Evolutionary conservation across 2,888 invertebrate species (phyloP).

Genomic region (Drosophila bunnanda): DNA sequence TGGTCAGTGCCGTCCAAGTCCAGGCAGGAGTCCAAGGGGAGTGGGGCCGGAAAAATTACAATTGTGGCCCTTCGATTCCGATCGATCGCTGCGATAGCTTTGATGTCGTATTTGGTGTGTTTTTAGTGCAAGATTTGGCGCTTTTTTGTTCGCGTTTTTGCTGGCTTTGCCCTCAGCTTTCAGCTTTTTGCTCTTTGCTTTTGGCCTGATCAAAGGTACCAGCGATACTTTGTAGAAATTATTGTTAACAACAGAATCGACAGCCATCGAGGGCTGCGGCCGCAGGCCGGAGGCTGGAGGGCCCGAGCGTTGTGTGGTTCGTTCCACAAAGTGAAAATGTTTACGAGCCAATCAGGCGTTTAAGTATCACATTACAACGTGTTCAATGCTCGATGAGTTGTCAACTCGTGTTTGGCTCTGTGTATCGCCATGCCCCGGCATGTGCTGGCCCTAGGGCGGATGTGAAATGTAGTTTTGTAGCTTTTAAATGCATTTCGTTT

Average conservation of each 20-base stretch:
- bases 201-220: slow-evolving; percentile 49
- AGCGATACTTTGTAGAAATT: slow-evolving; percentile 82
- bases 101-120: slow-evolving; percentile 84
- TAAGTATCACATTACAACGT: slow-evolving; percentile 85
- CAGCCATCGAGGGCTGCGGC: slow-evolving; percentile 40
- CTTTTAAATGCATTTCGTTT: slow-evolving; percentile 81
- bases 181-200: slow-evolving; percentile 5
- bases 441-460: slow-evolving; percentile 17
- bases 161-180: slow-evolving; percentile 16
- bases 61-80: slow-evolving; percentile 69
- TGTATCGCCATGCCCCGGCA: slow-evolving; percentile 34
- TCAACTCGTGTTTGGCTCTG: slow-evolving; percentile 82
- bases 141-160: slow-evolving; percentile 67
- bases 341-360: slow-evolving; percentile 84
- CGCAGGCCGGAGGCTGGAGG: neutral
- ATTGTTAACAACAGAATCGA: slow-evolving; percentile 83
- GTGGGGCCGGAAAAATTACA: slow-evolving; percentile 49
- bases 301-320: slow-evolving; percentile 35
- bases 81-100: slow-evolving; percentile 83
- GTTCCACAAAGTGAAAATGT: slow-evolving; percentile 79
- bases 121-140: slow-evolving; percentile 84
- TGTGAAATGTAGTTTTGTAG: slow-evolving; percentile 79
- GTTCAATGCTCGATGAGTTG: slow-evolving; percentile 84
- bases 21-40: neutral
- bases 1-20: neutral